Base-by-base conservation (phyloP, 2,888 invertebrate genomes). In the Quadriops clusia region DNA sequence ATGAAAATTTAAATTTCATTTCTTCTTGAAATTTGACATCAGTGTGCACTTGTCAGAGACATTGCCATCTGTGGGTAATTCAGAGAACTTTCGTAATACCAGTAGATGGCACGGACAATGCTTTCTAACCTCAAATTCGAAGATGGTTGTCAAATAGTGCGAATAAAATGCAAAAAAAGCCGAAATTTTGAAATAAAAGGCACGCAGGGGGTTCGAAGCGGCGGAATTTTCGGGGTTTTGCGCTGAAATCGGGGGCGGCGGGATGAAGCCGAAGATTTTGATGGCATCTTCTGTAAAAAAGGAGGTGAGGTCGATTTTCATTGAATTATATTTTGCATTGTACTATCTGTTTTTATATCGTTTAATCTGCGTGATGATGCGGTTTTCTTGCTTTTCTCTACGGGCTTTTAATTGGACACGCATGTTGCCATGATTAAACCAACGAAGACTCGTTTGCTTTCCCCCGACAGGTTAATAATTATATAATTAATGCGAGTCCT, bases 231-330 rank as follows among this genome's bases (percentile, higher is more conserved):
- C n/a, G n/a, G n/a, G n/a, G n/a, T n/a, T n/a, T n/a, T n/a, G n/a
- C n/a, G n/a, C n/a, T n/a, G n/a, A n/a, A n/a, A n/a, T n/a, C n/a
- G n/a, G n/a, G n/a, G n/a, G n/a, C n/a, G n/a, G n/a, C n/a, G n/a
- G n/a, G n/a, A 36, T 36, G 36, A 36, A 36, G 30, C 30, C 36
- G 22, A 36, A 36, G 30, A 15, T 33, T n/a, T 12, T 29, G 21
- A 25, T 30, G 14, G 33, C 30, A 17, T 33, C 30, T 6, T 26
- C 28, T 27, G 11, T 26, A 10, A 36, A 36, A 13, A 36, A 33
- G 13, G 36, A 36, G 36, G 36, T 36, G 28, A 6, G 32, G 26
- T 10, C 3, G 16, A 3, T 5, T 9, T 16, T 11, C 5, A 6
- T 24, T 5, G 8, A n/a, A 10, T 14, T 23, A 12, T 23, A 14